Percentiles rank a stretch among this genome's conserved stretches.
These are phyloP conservation scores for Nysson spinosus DNA, from an alignment of 2,888 invertebrate species.

Conservation along the genomic window DNA sequence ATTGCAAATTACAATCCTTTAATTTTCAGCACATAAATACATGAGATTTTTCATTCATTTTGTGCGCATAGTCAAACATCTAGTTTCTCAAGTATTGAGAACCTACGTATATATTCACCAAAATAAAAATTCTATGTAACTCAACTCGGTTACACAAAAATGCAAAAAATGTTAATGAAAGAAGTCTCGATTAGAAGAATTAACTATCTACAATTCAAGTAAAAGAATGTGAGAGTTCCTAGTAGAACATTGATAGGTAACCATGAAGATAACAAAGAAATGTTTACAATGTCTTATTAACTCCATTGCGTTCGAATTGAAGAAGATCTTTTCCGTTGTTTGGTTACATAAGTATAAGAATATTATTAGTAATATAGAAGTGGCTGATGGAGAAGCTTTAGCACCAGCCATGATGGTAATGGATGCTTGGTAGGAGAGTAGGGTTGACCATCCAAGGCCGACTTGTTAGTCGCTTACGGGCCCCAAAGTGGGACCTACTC, in stretches of 20 bases:
- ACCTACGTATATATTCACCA: too few species aligned
- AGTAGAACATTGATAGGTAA: not conserved
- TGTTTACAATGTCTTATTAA: constrained; percentile 1
- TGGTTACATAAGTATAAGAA: constrained; percentile 42
- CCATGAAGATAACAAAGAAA: constrained; percentile 26
- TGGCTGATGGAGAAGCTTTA: constrained; percentile 58
- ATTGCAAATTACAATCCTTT: too few species aligned
- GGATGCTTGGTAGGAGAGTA: constrained; percentile 45
- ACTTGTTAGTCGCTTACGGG: constrained; percentile 68
- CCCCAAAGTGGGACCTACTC: constrained; percentile 52
- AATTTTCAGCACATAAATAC: too few species aligned
- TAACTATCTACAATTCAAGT: too few species aligned
- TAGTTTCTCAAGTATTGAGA: too few species aligned
- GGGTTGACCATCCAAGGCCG: constrained; percentile 69
- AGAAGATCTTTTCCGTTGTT: constrained; percentile 22
- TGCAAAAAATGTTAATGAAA: too few species aligned
- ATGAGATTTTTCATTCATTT: too few species aligned
- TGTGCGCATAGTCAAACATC: too few species aligned
- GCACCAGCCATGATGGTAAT: constrained; percentile 70
- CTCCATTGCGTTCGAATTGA: constrained; percentile 27
- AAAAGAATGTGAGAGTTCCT: not conserved
- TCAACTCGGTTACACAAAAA: too few species aligned
- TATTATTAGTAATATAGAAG: constrained; percentile 50
- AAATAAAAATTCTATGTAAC: too few species aligned
- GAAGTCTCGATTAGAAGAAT: too few species aligned